Conservation (phyloP, 1,140 invertebrate genomes). For the Planococcus citri region DNA sequence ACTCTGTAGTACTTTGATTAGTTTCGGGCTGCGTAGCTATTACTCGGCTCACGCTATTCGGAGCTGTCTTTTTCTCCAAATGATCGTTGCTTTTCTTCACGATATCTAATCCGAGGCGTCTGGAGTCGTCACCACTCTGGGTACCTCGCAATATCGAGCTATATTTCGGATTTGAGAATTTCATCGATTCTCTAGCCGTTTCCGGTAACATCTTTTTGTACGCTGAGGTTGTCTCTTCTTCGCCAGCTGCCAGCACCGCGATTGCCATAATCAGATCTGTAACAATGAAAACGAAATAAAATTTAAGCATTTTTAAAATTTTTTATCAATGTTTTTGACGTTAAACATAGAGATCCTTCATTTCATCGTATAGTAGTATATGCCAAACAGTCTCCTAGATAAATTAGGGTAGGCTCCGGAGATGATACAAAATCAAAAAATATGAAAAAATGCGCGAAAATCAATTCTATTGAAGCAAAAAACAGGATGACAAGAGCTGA, state of each 20-base stretch:
- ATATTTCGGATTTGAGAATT: neutral
- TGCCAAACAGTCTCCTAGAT: too few species aligned
- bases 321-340: too few species aligned
- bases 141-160: neutral
- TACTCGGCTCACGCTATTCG: neutral
- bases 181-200: neutral
- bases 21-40: neutral
- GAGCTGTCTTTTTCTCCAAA: neutral
- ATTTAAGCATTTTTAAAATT: too few species aligned
- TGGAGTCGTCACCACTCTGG: neutral
- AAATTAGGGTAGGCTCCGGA: too few species aligned
- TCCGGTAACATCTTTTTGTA: neutral
- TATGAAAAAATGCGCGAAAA: too few species aligned
- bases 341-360: too few species aligned
- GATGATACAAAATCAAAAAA: too few species aligned
- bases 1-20: neutral
- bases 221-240: neutral
- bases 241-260: neutral
- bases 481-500: too few species aligned
- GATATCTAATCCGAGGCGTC: neutral
- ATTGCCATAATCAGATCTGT: neutral
- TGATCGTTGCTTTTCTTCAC: neutral
- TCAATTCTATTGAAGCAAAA: too few species aligned
- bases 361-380: too few species aligned
- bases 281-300: neutral